Evolutionary conservation across 2,113 vertebrate species (phyloP).

Genomic region (Ceyx melanurus): DNA sequence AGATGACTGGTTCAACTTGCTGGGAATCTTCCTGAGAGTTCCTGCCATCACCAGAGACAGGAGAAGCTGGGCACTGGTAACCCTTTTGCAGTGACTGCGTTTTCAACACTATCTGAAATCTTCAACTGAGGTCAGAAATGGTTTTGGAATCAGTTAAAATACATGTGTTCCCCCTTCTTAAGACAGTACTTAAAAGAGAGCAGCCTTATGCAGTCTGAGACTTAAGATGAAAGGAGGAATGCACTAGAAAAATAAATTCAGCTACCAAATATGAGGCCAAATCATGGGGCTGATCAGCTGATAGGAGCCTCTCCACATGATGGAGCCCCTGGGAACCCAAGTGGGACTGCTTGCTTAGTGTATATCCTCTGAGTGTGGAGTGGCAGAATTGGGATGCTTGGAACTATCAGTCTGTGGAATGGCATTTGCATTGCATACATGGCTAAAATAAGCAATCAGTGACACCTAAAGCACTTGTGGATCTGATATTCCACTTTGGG

Average conservation of each 20-base stretch:
- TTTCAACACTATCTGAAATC: not conserved
- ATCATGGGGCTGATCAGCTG: not conserved
- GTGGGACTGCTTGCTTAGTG: not conserved
- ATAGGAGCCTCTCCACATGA: accelerated
- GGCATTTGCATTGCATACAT: accelerated
- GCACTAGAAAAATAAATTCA: not conserved
- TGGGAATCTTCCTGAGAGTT: not conserved
- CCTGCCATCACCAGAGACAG: accelerated
- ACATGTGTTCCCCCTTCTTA: accelerated
- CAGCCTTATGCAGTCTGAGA: not conserved
- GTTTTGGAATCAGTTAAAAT: not conserved
- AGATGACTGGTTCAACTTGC: not conserved
- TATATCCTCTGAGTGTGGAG: not conserved
- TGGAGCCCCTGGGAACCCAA: not conserved
- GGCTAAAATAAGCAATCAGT: not conserved
- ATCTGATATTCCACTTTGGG: not conserved
- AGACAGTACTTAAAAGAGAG: not conserved
- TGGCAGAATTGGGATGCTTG: not conserved
- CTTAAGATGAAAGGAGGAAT: not conserved
- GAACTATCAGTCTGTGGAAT: not conserved
- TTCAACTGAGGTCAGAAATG: not conserved
- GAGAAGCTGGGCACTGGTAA: not conserved
- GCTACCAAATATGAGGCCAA: not conserved
- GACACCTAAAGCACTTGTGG: not conserved
- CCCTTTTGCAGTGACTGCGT: not conserved